phyloP scores from a whole-genome alignment of 2,113 vertebrate species.

The Lipophrys pholis region DNA sequence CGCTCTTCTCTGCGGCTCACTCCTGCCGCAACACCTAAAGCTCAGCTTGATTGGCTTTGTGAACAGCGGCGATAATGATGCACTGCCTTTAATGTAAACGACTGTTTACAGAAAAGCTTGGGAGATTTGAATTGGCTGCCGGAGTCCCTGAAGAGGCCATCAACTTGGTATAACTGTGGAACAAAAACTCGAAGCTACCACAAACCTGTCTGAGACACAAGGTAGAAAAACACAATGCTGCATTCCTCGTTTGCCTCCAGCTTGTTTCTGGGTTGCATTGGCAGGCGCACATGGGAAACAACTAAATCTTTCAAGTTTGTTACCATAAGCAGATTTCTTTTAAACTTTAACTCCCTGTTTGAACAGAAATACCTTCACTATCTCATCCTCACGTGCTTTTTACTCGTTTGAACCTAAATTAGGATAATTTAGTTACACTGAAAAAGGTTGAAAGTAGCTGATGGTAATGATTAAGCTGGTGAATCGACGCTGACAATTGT shows the following conservation, averaged over 20 bases:
- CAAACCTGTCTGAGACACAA: conserved; percentile 30
- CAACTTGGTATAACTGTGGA: conserved; percentile 38
- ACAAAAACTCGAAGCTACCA: conserved; percentile 48
- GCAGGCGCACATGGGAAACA: no score
- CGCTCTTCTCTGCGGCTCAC: not conserved
- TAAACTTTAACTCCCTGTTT: no score
- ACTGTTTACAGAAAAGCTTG: conserved; percentile 49
- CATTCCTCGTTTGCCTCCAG: not conserved
- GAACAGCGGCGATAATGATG: conserved; percentile 38
- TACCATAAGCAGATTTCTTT: no score
- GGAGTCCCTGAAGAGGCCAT: conserved; percentile 55
- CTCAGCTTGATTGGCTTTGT: conserved; percentile 39
- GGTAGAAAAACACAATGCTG: conserved; percentile 18
- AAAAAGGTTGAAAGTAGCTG: no score
- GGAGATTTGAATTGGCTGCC: conserved; percentile 45
- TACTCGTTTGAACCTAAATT: no score
- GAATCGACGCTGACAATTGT: no score
- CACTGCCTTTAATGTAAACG: conserved; percentile 27
- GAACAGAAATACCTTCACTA: no score
- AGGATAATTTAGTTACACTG: no score
- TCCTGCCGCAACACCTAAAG: conserved; percentile 22
- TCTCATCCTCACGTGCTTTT: no score
- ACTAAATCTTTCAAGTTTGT: no score
- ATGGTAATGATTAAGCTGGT: no score
- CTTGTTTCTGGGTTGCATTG: not conserved